Base-by-base conservation (phyloP, 1,140 invertebrate species). In the Nylanderia fulva region DNA sequence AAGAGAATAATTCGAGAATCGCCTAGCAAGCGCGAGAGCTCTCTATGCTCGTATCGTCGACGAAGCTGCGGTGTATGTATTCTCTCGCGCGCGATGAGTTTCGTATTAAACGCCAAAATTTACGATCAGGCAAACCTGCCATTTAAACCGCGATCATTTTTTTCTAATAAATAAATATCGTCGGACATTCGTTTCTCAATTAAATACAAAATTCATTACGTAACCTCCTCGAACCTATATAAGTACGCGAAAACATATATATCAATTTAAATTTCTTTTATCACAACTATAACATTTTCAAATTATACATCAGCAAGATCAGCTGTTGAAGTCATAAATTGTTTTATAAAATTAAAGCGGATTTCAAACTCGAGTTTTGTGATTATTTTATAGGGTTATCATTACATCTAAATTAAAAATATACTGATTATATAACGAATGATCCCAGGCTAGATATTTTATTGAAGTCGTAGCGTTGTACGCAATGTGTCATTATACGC, bases 1-100 rank as follows among this genome's bases (percentile, higher is more conserved):
- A 86, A 88, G 88, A 79, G 88, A 79, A 89, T 84, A 83, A 88
- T 86, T 86, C 48, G 76, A 88, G 85, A 69, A 84, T 63, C 63
- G 56, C 45, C 71, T 56, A 15, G 61, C 69, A 48, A 58, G 29
- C 54, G 45, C 21, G 58, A 56, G 58, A 56, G 45, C 15, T 48
- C 45, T 45, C 42, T 45, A 45, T 13, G 2, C 42, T 45, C 13
- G 42, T 15, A 42, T 42, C 39, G 9, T 8, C 39, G 39, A 42
- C 54, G 56, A 27, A 24, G 63, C 21, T 33, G 79, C 69, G 39
- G 9, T 42, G 39, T 42, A 8, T 42, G 9, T 42, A 45, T 45
- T 15, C 9, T 45, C 54, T 45, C 54, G 63, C 33, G 71, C 63
- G 56, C 63, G 45, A n/a, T n/a, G n/a, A 60, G 64, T 15, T 39